Evolutionary conservation across 1,140 invertebrate species (phyloP).

Genomic region (Cydia splendana): DNA sequence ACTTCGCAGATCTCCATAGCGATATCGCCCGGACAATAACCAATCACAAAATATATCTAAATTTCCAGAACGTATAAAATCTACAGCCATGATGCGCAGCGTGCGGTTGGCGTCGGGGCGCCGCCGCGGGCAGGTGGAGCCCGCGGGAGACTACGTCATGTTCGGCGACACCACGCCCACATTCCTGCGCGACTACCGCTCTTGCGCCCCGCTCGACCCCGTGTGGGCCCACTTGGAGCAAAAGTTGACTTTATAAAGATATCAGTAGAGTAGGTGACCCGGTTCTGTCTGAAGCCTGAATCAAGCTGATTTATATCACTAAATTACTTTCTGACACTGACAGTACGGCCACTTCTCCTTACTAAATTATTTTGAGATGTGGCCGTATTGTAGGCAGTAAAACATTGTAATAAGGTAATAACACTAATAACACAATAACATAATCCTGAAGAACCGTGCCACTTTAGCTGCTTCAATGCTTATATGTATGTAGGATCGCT

Average conservation of each 20-base stretch:
- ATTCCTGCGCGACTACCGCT: conserved; percentile 32
- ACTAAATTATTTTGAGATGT: no score
- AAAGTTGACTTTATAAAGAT: conserved; percentile 53
- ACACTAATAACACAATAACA: no score
- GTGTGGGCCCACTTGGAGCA: conserved; percentile 60
- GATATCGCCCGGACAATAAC: no score
- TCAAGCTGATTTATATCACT: neutral
- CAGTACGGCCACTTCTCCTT: no score
- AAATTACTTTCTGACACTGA: neutral
- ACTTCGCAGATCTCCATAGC: no score
- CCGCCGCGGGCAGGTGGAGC: conserved; percentile 37
- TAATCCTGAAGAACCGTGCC: no score
- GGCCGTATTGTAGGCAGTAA: no score
- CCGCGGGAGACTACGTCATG: conserved; percentile 38
- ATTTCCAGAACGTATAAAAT: conserved; percentile 55
- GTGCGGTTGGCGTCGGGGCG: conserved; percentile 55
- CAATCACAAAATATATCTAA: neutral
- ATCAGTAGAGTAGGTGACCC: conserved; percentile 23
- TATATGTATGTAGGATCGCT: no score
- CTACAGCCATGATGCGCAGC: conserved; percentile 60
- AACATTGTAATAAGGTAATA: no score
- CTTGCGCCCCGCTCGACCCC: conserved; percentile 50
- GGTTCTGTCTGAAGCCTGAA: neutral
- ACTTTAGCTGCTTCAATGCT: no score
- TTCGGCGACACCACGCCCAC: conserved; percentile 43